Evolutionary conservation across 2,888 invertebrate species (phyloP), one percentile per base, ranked within the genome.

Genomic region (Cryptophagus acutangulus): DNA sequence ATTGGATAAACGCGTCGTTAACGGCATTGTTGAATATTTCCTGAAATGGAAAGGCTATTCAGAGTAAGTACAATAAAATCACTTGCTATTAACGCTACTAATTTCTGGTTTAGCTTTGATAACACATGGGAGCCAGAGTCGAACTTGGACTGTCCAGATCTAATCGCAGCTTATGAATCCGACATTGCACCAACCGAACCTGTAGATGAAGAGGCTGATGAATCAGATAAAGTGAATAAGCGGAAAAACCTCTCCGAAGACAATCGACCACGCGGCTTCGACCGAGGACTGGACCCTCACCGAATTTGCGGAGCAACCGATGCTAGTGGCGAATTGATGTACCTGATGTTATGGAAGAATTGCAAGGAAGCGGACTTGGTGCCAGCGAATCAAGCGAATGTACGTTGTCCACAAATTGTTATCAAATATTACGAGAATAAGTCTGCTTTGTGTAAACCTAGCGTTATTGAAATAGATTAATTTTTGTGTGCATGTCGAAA

Each of bases 281-380:
- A 85, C 30, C 71, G 90, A 31, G 83, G 84, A 1, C 67, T 92
- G 5, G 79, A 82, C 45, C 84, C 93, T 16, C 87, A 92, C 43
- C 84, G 84, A 67, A 92, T 94, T 38, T 81, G 93, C 42, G 93
- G 93, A 2, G 91, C 88, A 1, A 92, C 92, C 12, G 83, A 93
- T 61, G 84, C 84, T n/a, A 84, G 82, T 55, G 92, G 91, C 1
- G 86, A 87, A 59, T 74, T 93, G 0, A 87, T 84, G 77, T 94
- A 92, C 64, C 73, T 95, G 16, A 87, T 94, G 61, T 88, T 92
- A 74, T 94, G 94, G 94, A 71, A 72, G 54, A 74, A 71, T 34
- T 82, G 81, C 51, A 66, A 74, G 16, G 82, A 82, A 55, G 72
- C 78, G n/a, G 82, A 83, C 52, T 73, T 82, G 30, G 77, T 83